Percentiles rank a stretch among this genome's conserved stretches.
Evolutionary conservation across 2,113 vertebrate species (phyloP).

Genomic region (Sula dactylatra): DNA sequence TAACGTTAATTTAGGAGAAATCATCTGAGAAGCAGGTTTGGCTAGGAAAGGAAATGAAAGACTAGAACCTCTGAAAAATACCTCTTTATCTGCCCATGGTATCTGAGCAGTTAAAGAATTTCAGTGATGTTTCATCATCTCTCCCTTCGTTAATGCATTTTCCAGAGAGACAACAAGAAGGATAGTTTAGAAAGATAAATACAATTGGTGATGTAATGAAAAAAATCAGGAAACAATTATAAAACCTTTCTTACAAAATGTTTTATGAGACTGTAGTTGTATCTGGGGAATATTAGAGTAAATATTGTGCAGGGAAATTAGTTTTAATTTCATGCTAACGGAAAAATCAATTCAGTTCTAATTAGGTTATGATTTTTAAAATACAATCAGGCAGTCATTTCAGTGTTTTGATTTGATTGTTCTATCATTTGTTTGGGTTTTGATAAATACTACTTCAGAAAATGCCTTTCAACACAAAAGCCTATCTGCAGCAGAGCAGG

Average conservation of each 20-base stretch:
- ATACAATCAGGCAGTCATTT: slow-evolving; percentile 71
- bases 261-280: slow-evolving; percentile 67
- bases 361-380: slow-evolving; percentile 74
- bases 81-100: background rate
- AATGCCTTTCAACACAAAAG: slow-evolving; percentile 48
- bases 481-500: background rate
- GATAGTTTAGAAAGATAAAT: slow-evolving; percentile 46
- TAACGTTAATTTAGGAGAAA: slow-evolving; percentile 61
- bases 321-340: slow-evolving; percentile 74
- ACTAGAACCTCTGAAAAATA: slow-evolving; percentile 2
- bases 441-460: slow-evolving; percentile 68
- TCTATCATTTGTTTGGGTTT: slow-evolving; percentile 59
- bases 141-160: background rate
- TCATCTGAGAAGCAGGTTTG: slow-evolving; percentile 33
- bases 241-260: slow-evolving; percentile 66
- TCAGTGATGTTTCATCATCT: slow-evolving; percentile 22
- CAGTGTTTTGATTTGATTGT: slow-evolving; percentile 72
- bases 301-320: slow-evolving; percentile 72
- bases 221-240: slow-evolving; percentile 69
- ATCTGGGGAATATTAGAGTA: slow-evolving; percentile 72
- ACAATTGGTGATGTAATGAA: slow-evolving; percentile 64
- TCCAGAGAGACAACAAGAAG: background rate
- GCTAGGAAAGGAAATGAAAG: slow-evolving; percentile 45
- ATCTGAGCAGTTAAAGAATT: slow-evolving; percentile 34
- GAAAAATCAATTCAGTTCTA: slow-evolving; percentile 72